Conservation (phyloP, 2,888 invertebrate genomes). For the Trilocha varians region DNA sequence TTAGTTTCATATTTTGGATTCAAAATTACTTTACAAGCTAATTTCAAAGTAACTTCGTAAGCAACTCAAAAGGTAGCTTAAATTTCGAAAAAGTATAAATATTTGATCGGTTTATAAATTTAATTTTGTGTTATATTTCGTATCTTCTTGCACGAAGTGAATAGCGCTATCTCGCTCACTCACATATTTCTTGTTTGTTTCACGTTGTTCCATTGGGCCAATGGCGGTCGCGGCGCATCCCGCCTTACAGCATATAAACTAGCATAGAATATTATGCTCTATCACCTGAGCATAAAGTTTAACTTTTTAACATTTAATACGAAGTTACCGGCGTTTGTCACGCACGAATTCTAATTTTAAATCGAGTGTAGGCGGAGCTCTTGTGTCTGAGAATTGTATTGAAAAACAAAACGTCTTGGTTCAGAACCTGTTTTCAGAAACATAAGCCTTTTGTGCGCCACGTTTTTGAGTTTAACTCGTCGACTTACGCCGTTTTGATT, state of each 20-base stretch:
- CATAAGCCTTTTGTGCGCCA: slow-evolving; percentile 68
- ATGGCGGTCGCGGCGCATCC: slow-evolving; percentile 69
- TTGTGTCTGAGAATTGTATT: slow-evolving; percentile 63
- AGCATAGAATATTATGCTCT: slow-evolving; percentile 64
- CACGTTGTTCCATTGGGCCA: slow-evolving; percentile 66
- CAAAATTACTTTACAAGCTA: slow-evolving; percentile 14
- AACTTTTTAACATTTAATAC: slow-evolving; percentile 67
- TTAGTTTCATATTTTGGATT: slow-evolving; percentile 24
- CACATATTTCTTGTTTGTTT: slow-evolving; percentile 68
- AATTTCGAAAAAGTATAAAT: too few relatives aligned
- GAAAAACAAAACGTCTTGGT: slow-evolving; percentile 71
- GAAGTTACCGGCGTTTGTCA: slow-evolving; percentile 71
- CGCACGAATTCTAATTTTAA: slow-evolving; percentile 73
- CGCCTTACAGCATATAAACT: slow-evolving; percentile 66
- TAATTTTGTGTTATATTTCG: not conserved
- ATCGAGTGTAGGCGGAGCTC: slow-evolving; percentile 73
- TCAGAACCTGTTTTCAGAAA: slow-evolving; percentile 68
- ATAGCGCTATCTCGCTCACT: slow-evolving; percentile 55
- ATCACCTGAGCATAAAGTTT: slow-evolving; percentile 65
- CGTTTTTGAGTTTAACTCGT: slow-evolving; percentile 54
- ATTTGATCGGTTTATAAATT: too few relatives aligned
- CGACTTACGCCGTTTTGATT: slow-evolving; percentile 56
- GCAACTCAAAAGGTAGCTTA: too few relatives aligned
- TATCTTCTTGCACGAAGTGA: slow-evolving; percentile 12
- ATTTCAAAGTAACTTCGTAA: too few relatives aligned